Evolutionary conservation across 2,797 vertebrate genomes (phyloP), one percentile per base, ranked within the genome.

Genomic region (Thunnus albacares): DNA sequence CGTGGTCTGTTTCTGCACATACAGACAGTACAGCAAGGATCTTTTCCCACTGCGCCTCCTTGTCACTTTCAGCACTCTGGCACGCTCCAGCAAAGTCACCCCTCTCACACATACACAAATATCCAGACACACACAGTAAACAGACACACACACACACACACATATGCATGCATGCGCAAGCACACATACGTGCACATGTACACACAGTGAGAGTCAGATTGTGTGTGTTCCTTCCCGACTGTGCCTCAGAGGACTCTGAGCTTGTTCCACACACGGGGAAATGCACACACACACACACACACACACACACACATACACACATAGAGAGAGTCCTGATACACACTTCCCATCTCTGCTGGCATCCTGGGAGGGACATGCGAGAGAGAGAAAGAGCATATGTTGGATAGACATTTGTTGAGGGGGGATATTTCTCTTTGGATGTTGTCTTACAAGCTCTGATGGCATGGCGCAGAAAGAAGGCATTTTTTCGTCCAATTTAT

Each of bases 401-500:
- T 93, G 90, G 89, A 90, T 91, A 90, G 91, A 91, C 83, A 77
- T 90, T 90, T 85, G 90, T 91, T 90, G 88, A 80, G 84, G 83
- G 89, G 86, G 82, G 83, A 74, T 84, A 82, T 92, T 90, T 90
- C 88, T 90, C 88, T 91, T 93, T 93, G 88, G 91, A 93, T 95
- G 93, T 93, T 92, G 93, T 95, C 94, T 94, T 94, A 94, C 90
- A 94, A 92, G 93, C 92, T 93, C 90, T 92, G 92, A 94, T 88
- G 88, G 90, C 87, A 58, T 88, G 89, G 90, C 66, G 87, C 88
- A 93, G 93, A 95, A 94, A 95, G 90, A 90, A 94, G 91, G 89
- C 89, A 87, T 94, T 93, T 94, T 95, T 93, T 93, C 87, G 90
- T 95, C 94, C 95, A 95, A 94, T 95, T 95, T 95, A 95, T 95